These are phyloP conservation scores for Bubo scandiacus DNA, from an alignment of 2,113 vertebrate species.

Conservation along the genomic window DNA sequence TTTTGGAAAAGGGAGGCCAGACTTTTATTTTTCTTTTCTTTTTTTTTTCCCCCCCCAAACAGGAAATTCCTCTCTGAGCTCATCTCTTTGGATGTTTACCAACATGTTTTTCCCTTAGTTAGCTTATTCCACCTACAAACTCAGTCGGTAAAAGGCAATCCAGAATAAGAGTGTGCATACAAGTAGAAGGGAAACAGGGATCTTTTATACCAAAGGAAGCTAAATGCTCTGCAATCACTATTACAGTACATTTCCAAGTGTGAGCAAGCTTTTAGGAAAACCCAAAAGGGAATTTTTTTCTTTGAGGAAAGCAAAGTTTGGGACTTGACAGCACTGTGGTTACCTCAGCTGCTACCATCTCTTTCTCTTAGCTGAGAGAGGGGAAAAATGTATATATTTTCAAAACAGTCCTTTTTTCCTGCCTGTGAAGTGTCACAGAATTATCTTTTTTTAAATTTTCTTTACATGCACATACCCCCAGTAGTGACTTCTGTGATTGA, in stretches of 20 bases:
- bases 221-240: neutral
- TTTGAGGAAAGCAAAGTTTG: neutral
- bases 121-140: conserved; percentile 30
- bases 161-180: neutral
- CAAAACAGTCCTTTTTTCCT: neutral
- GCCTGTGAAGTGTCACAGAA: neutral
- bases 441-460: neutral
- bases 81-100: conserved; percentile 24
- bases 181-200: neutral
- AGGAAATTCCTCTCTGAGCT: conserved; percentile 12
- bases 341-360: neutral
- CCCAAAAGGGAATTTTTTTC: neutral
- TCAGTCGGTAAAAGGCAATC: neutral
- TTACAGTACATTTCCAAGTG: neutral
- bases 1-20: neutral
- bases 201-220: neutral
- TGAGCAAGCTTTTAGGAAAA: neutral
- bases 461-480: neutral
- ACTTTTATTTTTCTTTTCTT: no score
- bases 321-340: neutral
- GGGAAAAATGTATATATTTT: neutral
- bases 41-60: neutral
- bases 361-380: neutral
- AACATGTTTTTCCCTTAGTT: conserved; percentile 2
- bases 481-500: neutral